phyloP scores from a whole-genome alignment of 1,140 invertebrate species.

The Drosophila teissieri region DNA sequence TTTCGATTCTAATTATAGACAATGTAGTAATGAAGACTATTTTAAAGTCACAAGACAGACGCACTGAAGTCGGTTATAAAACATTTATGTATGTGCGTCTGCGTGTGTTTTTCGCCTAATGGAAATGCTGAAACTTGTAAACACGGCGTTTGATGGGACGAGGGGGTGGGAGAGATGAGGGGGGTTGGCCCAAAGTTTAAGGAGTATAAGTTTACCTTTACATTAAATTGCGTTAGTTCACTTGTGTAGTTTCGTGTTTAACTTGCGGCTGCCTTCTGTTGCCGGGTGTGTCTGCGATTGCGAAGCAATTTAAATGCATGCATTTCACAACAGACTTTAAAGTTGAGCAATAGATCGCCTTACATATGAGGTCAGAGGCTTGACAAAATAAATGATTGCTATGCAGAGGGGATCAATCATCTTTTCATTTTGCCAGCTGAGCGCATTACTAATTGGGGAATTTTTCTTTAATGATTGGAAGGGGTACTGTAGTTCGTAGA shows the following conservation, averaged over 20 bases:
- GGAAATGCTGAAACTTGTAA: constrained; percentile 75
- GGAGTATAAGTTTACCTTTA: constrained; percentile 57
- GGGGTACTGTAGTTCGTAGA: too few relatives aligned
- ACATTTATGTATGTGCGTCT: constrained; percentile 52
- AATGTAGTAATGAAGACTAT: constrained; percentile 78
- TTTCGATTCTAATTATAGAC: constrained; percentile 68
- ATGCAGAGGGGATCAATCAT: constrained; percentile 6
- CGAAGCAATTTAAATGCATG: constrained; percentile 45
- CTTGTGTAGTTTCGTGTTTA: constrained; percentile 51
- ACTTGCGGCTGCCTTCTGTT: constrained; percentile 22
- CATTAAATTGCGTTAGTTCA: constrained; percentile 64
- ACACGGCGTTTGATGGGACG: constrained; percentile 20
- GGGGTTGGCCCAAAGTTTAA: constrained; percentile 17
- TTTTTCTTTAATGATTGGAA: not conserved
- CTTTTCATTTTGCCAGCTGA: not conserved
- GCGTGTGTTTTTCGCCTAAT: constrained; percentile 58
- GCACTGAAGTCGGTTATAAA: constrained; percentile 75
- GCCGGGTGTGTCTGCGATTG: constrained; percentile 47
- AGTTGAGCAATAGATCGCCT: constrained; percentile 28
- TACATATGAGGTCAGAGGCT: constrained; percentile 33
- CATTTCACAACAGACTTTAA: constrained; percentile 32
- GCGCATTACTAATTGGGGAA: constrained; percentile 15
- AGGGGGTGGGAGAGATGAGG: too few relatives aligned
- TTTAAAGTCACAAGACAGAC: constrained; percentile 57
- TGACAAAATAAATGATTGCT: constrained; percentile 21